phyloP scores from a whole-genome alignment of 2,113 vertebrate genomes.

The Lagenorhynchus albirostris region DNA sequence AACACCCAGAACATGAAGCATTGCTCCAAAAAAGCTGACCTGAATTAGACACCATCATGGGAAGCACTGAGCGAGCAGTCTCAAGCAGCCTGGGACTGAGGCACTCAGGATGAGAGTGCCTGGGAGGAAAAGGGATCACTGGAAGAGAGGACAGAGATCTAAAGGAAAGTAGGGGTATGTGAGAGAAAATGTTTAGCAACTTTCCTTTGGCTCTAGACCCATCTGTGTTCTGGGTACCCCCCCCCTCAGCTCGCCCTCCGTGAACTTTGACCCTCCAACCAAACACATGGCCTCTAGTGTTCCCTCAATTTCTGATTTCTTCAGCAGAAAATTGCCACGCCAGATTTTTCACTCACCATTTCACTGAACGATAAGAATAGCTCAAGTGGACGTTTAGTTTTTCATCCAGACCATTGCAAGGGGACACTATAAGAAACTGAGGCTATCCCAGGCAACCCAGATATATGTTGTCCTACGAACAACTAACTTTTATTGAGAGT shows the following conservation, averaged over 20 bases:
- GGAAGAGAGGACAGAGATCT: not conserved
- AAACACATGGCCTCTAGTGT: no score
- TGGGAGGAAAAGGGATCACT: not conserved
- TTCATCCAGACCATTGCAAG: not conserved
- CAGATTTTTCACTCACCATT: not conserved
- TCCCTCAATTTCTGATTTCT: not conserved
- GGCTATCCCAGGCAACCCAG: not conserved
- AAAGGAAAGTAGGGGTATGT: not conserved
- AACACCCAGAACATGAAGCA: not conserved
- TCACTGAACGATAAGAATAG: not conserved
- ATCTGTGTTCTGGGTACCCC: not conserved
- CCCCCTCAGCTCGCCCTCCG: fast-evolving
- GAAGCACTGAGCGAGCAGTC: not conserved
- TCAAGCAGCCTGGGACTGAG: not conserved
- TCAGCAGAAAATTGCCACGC: not conserved
- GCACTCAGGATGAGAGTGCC: not conserved
- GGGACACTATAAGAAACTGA: not conserved
- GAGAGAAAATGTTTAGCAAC: not conserved
- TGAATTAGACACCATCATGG: not conserved
- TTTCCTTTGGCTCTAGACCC: not conserved
- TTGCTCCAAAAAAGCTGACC: not conserved
- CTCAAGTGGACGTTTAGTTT: not conserved
- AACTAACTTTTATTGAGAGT: not conserved
- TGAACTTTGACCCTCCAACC: not conserved
- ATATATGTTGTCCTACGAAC: not conserved